Base-by-base conservation (phyloP, 2,888 invertebrate genomes). In the Parnassius orleans region DNA sequence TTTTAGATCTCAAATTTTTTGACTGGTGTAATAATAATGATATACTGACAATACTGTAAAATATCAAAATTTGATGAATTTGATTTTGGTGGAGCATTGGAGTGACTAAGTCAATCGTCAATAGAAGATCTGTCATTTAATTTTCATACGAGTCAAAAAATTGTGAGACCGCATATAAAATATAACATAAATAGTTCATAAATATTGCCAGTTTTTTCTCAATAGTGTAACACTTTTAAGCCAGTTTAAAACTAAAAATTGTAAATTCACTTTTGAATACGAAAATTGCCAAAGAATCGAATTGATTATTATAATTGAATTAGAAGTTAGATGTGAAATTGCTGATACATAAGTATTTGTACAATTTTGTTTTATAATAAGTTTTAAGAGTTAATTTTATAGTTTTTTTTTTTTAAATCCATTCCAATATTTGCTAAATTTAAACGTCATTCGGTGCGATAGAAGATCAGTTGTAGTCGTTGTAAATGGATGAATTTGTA, bases 231-330 rank as follows among this genome's bases (percentile, higher is more conserved):
- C 71, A 86, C 87, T 87, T 84, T 72, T 66, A 83, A 68, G 84
- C 83, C 81, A 84, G 80, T 87, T 84, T 83, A 71, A 78, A 72
- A 71, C 41, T 19, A 61, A 78, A 78, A 86, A 90, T 90, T 91
- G 90, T 87, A 88, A 91, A 90, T 86, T 82, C 90, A 90, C 90
- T 88, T 90, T 91, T 90, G 87, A 90, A 88, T 86, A 82, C 73
- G 76, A 79, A 87, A 87, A 88, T 89, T 90, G 90, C 90, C 90
- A 90, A 91, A 91, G 90, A 90, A 83, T 79, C 79, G 81, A 86
- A 81, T 86, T 85, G 86, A 88, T 83, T 84, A 76, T 73, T 72
- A 66, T 75, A 76, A 78, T 77, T 76, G 71, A 59, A 53, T 64
- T 80, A 75, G 72, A 72, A 74, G 76, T 77, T 56, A 59, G 58